A percentile compares a stretch with the other conserved stretches of the same genome.
These are phyloP conservation scores for Margaritifera margaritifera DNA, from an alignment of 2,888 invertebrate species.

Conservation along the genomic window DNA sequence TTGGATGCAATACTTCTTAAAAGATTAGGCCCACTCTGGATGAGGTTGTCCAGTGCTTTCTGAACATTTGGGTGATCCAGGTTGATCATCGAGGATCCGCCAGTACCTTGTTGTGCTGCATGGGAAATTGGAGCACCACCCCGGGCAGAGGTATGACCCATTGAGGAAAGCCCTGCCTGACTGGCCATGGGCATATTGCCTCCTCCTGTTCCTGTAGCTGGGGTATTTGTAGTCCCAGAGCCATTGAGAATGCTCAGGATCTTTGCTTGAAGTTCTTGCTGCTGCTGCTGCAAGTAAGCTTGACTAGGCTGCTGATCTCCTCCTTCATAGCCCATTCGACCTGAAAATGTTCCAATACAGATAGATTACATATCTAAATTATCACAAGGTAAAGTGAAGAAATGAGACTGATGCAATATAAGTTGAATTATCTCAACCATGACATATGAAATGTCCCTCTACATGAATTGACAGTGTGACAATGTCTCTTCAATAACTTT, in stretches of 20 bases:
- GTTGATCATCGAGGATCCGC: constrained; percentile 61
- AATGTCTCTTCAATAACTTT: too few relatives aligned
- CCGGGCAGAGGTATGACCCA: constrained; percentile 12
- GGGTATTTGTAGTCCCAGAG: constrained; percentile 18
- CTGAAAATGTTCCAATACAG: too few relatives aligned
- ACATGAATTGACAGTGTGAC: too few relatives aligned
- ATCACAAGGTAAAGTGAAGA: too few relatives aligned
- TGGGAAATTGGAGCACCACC: constrained; percentile 14
- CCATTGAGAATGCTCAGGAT: constrained; percentile 82
- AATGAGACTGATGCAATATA: too few relatives aligned
- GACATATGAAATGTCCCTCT: too few relatives aligned
- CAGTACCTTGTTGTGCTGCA: constrained; percentile 9
- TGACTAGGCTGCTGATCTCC: constrained; percentile 17
- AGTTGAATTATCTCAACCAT: too few relatives aligned
- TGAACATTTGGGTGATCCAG: constrained; percentile 73
- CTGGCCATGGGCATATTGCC: constrained; percentile 9
- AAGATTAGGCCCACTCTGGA: constrained; percentile 71
- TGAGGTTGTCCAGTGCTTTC: constrained; percentile 73
- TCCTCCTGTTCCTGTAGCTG: constrained; percentile 18
- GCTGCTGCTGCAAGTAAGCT: constrained; percentile 46
- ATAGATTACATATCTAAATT: too few relatives aligned
- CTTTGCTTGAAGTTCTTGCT: constrained; percentile 83
- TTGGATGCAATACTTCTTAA: constrained; percentile 65
- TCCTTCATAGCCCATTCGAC: constrained; percentile 5
- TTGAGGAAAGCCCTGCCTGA: constrained; percentile 5